Evolutionary conservation across 2,797 vertebrate genomes (phyloP).

Genomic region (Gastrophryne carolinensis): DNA sequence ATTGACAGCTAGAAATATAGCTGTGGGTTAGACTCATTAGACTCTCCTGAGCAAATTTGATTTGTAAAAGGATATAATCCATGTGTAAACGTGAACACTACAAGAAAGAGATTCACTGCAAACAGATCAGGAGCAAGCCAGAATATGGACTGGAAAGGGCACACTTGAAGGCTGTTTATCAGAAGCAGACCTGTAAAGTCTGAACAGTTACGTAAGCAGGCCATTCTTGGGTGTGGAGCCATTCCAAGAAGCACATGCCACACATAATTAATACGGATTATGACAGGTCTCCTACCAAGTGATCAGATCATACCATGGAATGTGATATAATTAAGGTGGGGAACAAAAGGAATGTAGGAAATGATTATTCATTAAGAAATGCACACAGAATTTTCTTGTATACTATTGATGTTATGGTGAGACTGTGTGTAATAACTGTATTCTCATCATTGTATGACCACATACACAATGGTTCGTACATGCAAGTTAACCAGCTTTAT

Average conservation of each 20-base stretch:
- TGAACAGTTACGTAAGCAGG: slow-evolving; percentile 19
- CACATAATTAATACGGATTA: slow-evolving; percentile 14
- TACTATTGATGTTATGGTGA: no score
- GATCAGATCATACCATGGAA: not conserved
- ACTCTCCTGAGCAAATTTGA: not conserved
- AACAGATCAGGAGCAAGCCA: not conserved
- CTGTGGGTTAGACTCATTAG: not conserved
- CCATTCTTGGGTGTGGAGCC: slow-evolving; percentile 23
- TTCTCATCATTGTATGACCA: no score
- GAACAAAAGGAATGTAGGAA: not conserved
- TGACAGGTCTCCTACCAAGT: not conserved
- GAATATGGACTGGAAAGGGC: not conserved
- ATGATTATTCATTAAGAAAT: not conserved
- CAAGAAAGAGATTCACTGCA: not conserved
- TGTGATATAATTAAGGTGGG: not conserved
- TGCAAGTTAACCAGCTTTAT: no score
- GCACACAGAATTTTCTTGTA: no score
- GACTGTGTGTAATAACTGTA: no score
- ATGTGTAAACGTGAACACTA: not conserved
- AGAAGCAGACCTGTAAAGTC: not conserved
- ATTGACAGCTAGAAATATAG: no score
- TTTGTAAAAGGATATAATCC: slow-evolving; percentile 29
- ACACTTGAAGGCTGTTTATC: not conserved
- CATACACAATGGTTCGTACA: no score
- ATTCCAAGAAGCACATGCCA: slow-evolving; percentile 21